Base-by-base conservation (phyloP, 2,113 vertebrate genomes). In the Dicaeum eximium region DNA sequence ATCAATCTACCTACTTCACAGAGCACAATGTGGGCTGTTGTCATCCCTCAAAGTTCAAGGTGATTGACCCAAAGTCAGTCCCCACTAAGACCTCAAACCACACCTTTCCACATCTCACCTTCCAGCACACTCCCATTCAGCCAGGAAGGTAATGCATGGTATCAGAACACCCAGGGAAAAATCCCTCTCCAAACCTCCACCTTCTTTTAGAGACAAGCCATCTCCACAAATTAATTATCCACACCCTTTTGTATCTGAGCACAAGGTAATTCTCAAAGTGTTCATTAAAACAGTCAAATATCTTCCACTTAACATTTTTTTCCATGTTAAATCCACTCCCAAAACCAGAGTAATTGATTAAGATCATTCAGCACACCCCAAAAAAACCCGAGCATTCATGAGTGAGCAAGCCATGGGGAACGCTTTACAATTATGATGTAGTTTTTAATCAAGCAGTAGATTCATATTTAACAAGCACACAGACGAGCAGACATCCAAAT, bases 371-470 rank as follows among this genome's bases (percentile, higher is more conserved):
- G 67, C 57, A 72, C 31, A 0, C n/a, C 60, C 45, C 18, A 79
- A 79, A 67, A 74, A 70, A 78, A 37, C 21, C 28, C 3, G 16
- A 88, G 78, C 86, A 90, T 69, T 67, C 69, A 27, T 1, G 0
- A 77, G 45, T 28, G 47, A 92, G 44, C 93, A 94, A 93, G 83
- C 40, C 72, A 84, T 4, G 3, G 27, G 33, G 28, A 93, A 77
- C 27, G 42, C 16, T 33, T 70, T 7, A 80, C 48, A 77, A 17
- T 31, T 25, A 35, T 0, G 5, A 56, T 3, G 28, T 60, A 5
- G 13, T 80, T 64, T 86, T 86, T 30, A 61, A 73, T 81, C 74
- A 83, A 91, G 94, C 84, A 81, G 30, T 58, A 72, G 87, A 66
- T 72, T 82, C 40, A 14, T 66, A 62, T 23, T 86, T 80, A 78